Evolutionary conservation across 2,113 vertebrate genomes (phyloP), one percentile per base, ranked within the genome.

Genomic region (Sorex fumeus): DNA sequence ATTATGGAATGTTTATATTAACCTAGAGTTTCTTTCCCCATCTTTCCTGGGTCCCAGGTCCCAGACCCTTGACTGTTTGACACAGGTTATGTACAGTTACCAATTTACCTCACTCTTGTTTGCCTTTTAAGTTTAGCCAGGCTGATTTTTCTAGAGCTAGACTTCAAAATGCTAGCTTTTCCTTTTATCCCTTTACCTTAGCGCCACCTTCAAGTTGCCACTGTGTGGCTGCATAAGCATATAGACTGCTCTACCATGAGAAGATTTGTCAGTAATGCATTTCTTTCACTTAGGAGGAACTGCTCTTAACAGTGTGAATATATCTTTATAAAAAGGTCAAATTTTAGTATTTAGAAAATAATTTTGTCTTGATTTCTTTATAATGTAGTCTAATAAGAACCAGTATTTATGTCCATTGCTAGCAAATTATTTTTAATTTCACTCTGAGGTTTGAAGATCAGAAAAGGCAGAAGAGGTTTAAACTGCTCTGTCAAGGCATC

Each of bases 61-160:
- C 30, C 45, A 32, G 60, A 72, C 36, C 85, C 64, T 89, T 88
- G 34, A 30, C 84, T 88, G 5, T 84, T 74, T 76, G 71, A 62
- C 95, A 9, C 71, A 91, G 72, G 84, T 84, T 87, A 74, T 93
- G 64, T 94, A 12, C 47, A 66, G 70, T 84, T 96, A 62, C 84
- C 88, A 40, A 57, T 79, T 91, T 75, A 92, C 57, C 53, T 94
- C 83, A 92, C 70, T 94, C 78, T 89, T 94, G 74, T 83, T 76
- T 93, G 80, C 81, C 88, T 97, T 93, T 90, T 93, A 95, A 95
- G 97, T 98, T 97, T 94, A 96, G 95, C 97, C 97, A 92, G 89
- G 93, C 95, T 30, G 90, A 95, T 96, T 95, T 95, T 94, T 76
- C 93, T 69, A 85, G 91, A 94, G 94, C 95, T 40, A 12, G 92